phyloP scores from a whole-genome alignment of 2,113 vertebrate genomes.

The Xyliphius kryptos region DNA sequence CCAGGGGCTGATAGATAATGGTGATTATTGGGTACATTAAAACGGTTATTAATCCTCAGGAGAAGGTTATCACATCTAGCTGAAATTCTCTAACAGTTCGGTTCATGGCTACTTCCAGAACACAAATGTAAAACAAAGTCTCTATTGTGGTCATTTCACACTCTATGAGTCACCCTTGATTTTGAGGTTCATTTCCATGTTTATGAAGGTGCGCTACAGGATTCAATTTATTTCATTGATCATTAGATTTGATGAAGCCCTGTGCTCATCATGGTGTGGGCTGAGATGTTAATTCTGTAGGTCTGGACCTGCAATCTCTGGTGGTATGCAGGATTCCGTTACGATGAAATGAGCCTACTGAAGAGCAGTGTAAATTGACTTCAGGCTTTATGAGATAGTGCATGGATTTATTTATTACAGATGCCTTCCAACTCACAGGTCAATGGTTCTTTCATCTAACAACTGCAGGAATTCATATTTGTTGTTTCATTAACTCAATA shows the following conservation, averaged over 20 bases:
- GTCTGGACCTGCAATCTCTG: conserved; percentile 25
- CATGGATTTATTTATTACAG: conserved; percentile 6
- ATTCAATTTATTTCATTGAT: conserved; percentile 50
- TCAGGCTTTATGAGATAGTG: conserved; percentile 18
- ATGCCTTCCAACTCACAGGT: conserved; percentile 15
- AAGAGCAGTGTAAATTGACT: conserved; percentile 27
- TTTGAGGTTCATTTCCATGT: conserved; percentile 46
- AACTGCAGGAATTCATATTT: too few species aligned
- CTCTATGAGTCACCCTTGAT: conserved; percentile 53
- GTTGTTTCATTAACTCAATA: too few species aligned
- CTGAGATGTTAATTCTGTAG: conserved; percentile 34
- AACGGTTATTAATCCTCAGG: conserved; percentile 62
- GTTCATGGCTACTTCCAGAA: too few species aligned
- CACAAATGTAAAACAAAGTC: conserved; percentile 53
- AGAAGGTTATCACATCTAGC: conserved; percentile 65
- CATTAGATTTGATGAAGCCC: conserved; percentile 48
- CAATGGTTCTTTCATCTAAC: too few species aligned
- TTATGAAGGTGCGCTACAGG: conserved; percentile 50
- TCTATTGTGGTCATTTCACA: conserved; percentile 55
- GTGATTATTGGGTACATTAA: conserved; percentile 68
- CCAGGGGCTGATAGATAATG: conserved; percentile 52
- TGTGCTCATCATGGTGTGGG: conserved; percentile 35
- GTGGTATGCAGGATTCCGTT: conserved; percentile 27
- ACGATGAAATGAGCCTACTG: conserved; percentile 19
- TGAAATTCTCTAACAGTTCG: too few species aligned